Evolutionary conservation across 2,113 vertebrate species (phyloP), one percentile per base, ranked within the genome.

Genomic region (Amblyopsis rosae): DNA sequence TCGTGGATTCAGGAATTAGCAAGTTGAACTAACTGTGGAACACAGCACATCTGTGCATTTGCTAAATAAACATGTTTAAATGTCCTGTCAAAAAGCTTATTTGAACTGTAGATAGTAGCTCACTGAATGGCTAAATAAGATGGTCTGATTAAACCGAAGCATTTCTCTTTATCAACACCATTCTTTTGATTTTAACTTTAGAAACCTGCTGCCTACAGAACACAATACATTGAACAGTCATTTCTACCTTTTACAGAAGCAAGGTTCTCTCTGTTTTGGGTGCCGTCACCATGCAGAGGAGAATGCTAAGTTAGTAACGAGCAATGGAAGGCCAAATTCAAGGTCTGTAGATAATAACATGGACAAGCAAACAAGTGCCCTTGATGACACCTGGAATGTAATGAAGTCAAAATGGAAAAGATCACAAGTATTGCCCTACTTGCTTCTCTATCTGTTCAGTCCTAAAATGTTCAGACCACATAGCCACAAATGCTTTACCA

Each of bases 91-190:
- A 75, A 92, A 91, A 95, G 92, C 93, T 95, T 94, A 94, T 93
- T 92, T 83, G 91, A 91, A 92, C 90, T 93, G 93, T 84, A 92
- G 85, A 87, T 88, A 89, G 87, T 89, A 91, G 91, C 92, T 91
- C 90, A 94, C 89, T 91, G 88, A 90, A 93, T 93, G 92, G 89
- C 91, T 89, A 89, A 92, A 91, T 88, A 90, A 88, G 90, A 91
- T 88, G 85, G 87, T 92, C 90, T 91, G 89, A 94, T 85, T 75
- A 72, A 83, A 92, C 88, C 89, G 91, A 90, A 92, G 91, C 90
- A 89, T 92, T 90, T 90, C 92, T 54, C 60, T 51, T 51, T 58
- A 58, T 16, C 55, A 12, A 4, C 7, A 19, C 56, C 53, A 26
- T 17, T n/a, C 17, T 54, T 73, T 16, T 47, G 2, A 67, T 59